phyloP scores from a whole-genome alignment of 2,888 invertebrate genomes.

The Epinotia demarniana region DNA sequence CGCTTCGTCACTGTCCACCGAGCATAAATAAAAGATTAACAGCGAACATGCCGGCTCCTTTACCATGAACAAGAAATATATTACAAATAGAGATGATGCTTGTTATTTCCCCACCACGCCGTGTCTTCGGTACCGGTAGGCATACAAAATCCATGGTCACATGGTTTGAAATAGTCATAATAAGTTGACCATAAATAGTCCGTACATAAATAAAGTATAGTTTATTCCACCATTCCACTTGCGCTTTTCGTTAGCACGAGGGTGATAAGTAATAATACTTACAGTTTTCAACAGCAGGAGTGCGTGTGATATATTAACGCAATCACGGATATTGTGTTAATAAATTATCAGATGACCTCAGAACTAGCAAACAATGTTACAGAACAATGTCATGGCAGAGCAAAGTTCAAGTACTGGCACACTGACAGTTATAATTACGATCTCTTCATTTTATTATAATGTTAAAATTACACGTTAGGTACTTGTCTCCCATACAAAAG shows the following conservation, averaged over 20 bases:
- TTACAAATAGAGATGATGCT: too few relatives aligned
- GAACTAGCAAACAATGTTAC: slow-evolving; percentile 13
- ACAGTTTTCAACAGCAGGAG: too few relatives aligned
- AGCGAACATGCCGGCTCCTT: slow-evolving; percentile 47
- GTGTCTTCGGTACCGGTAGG: slow-evolving; percentile 1
- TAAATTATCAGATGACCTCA: slow-evolving; percentile 9
- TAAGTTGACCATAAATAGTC: slow-evolving; percentile 11
- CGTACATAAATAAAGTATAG: background rate
- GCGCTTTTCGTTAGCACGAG: slow-evolving; percentile 25
- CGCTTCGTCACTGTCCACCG: slow-evolving; percentile 36
- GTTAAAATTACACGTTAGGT: too few relatives aligned
- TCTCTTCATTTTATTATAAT: background rate
- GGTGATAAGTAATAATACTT: slow-evolving; percentile 2
- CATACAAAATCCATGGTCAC: background rate
- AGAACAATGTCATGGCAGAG: background rate
- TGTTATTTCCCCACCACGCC: background rate
- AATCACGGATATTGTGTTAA: slow-evolving; percentile 11
- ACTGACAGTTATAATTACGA: background rate
- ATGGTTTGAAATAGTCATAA: slow-evolving; percentile 22
- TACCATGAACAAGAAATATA: slow-evolving; percentile 14
- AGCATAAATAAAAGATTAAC: slow-evolving; percentile 60
- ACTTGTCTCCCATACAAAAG: background rate
- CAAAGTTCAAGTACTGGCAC: slow-evolving; percentile 4
- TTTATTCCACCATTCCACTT: background rate
- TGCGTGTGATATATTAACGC: too few relatives aligned